These are phyloP conservation scores for Mustelus asterias DNA, from an alignment of 2,113 vertebrate genomes.

Conservation along the genomic window DNA sequence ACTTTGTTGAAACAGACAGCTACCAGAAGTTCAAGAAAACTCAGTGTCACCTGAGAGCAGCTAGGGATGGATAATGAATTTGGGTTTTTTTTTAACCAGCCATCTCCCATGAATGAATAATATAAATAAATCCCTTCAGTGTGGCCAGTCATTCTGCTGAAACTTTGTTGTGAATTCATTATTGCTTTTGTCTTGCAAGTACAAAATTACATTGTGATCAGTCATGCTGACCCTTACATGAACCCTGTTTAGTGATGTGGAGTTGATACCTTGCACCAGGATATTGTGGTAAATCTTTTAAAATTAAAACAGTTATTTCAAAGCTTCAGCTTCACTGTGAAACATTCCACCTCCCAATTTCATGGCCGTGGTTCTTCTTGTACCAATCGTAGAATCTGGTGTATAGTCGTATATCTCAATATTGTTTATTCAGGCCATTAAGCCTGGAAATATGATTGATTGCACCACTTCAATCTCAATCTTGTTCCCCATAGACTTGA, in stretches of 20 bases:
- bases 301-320: neutral
- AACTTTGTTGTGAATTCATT: neutral
- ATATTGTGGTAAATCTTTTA: neutral
- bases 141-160: neutral
- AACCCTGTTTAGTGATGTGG: neutral
- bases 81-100: neutral
- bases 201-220: neutral
- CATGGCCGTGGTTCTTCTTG: neutral
- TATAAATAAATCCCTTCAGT: neutral
- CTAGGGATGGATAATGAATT: neutral
- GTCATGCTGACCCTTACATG: neutral
- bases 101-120: neutral
- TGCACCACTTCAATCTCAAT: neutral
- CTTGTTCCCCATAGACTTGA: neutral
- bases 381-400: neutral
- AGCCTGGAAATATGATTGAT: neutral
- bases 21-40: neutral
- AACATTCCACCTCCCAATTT: neutral
- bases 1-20: neutral
- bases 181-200: neutral
- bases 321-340: neutral
- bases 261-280: neutral
- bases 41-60: neutral
- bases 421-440: neutral
- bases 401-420: neutral